Evolutionary conservation across 1,140 invertebrate genomes (phyloP).

Genomic region (Drosophila funebris): DNA sequence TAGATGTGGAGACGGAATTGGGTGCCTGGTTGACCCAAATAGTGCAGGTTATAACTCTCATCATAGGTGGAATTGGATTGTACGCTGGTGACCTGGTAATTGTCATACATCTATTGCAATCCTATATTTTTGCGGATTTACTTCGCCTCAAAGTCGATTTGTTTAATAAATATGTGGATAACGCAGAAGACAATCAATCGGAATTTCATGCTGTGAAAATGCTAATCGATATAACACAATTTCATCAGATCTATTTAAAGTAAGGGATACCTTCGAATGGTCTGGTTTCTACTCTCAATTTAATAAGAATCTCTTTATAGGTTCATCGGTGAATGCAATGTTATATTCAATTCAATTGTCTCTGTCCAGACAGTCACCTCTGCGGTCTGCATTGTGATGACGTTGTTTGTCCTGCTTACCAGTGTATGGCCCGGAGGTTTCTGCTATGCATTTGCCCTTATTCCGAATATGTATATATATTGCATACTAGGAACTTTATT

Average conservation of each 20-base stretch:
- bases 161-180: constrained; percentile 18
- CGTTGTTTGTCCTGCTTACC: constrained; percentile 39
- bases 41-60: background rate
- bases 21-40: constrained; percentile 34
- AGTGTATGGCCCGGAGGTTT: constrained; percentile 44
- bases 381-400: constrained; percentile 45
- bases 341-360: constrained; percentile 35
- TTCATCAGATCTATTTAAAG: constrained; percentile 52
- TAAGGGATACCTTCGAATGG: no score
- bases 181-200: background rate
- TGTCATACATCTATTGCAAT: constrained; percentile 37
- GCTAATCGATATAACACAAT: constrained; percentile 39
- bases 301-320: constrained; percentile 21
- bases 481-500: constrained; percentile 56
- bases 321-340: constrained; percentile 35
- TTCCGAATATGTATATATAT: constrained; percentile 48
- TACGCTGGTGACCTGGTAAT: constrained; percentile 52
- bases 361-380: constrained; percentile 35
- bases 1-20: constrained; percentile 29
- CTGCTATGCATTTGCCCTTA: constrained; percentile 21
- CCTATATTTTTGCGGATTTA: constrained; percentile 41
- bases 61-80: constrained; percentile 39
- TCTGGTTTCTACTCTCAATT: no score
- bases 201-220: background rate
- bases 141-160: constrained; percentile 35